A percentile compares a stretch with the other conserved stretches of the same genome.
phyloP scores from a whole-genome alignment of 2,888 invertebrate genomes.

The Euphydryas editha region DNA sequence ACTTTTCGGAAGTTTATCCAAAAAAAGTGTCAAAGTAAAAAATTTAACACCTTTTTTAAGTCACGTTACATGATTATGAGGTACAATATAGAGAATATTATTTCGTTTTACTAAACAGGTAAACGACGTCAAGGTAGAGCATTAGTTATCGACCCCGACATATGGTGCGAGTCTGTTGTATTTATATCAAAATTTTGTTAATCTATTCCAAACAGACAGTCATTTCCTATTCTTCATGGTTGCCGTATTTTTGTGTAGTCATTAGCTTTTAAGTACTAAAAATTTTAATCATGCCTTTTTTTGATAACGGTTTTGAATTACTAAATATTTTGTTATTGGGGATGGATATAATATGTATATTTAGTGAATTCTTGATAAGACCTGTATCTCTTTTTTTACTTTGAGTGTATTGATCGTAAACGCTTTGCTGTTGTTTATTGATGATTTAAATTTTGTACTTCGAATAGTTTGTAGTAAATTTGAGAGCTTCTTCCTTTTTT shows the following conservation, averaged over 20 bases:
- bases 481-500: not conserved
- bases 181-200: slow-evolving; percentile 60
- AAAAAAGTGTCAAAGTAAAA: no score
- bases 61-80: not conserved
- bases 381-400: no score
- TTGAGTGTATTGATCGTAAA: not conserved
- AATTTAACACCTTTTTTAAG: no score
- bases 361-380: no score
- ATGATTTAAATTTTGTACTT: no score
- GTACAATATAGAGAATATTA: not conserved
- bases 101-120: not conserved
- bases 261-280: slow-evolving; percentile 15
- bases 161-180: slow-evolving; percentile 51
- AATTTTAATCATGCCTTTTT: not conserved
- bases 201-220: slow-evolving; percentile 74
- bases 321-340: not conserved
- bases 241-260: slow-evolving; percentile 32
- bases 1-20: no score
- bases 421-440: not conserved
- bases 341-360: no score
- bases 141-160: slow-evolving; percentile 59
- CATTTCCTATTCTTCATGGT: slow-evolving; percentile 64
- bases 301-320: slow-evolving; percentile 3
- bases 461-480: no score
- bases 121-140: slow-evolving; percentile 22